Base-by-base conservation (phyloP, 2,797 vertebrate genomes). In the Ctenochaetus hawaiiensis region DNA sequence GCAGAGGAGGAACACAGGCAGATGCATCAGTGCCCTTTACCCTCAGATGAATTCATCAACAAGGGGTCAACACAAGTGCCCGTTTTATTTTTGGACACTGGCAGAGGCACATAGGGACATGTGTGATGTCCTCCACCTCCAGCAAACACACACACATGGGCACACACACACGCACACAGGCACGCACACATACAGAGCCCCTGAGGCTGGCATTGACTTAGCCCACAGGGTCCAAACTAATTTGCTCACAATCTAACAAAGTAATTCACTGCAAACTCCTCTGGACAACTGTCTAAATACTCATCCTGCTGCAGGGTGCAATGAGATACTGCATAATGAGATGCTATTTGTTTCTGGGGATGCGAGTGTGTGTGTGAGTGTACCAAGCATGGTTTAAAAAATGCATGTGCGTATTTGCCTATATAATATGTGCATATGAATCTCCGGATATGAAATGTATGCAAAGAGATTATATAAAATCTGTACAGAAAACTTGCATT, bases 31-130 rank as follows among this genome's bases (percentile, higher is more conserved):
- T 62, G 76, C 86, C 81, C 82, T 89, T 86, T 82, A 68, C 51
- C 80, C 79, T 78, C 63, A 56, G 60, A 86, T 87, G 68, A 82
- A 81, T 86, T 83, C 80, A 82, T 71, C 88, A 89, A 78, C 59
- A 67, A 61, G 67, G 51, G 81, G 80, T 77, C 72, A 68, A 79
- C 78, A 68, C 12, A 61, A 75, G 78, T 81, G 77, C 79, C 71
- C 17, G 12, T 87, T 34, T 89, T 93, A 92, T 92, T 91, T 93
- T 89, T 82, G 81, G 84, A 79, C 11, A 34, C 75, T 75, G 76
- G 75, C 80, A 88, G 74, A 86, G 82, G 59, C 75, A 71, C 62
- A 82, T 18, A 8, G 66, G 73, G 64, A 68, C 84, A 39, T 58
- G 73, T 84, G 85, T 68, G 86, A 82, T 77, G 83, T 76, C 74